Evolutionary conservation across 30 jellyfish, hydroid and myxozoan genomes (phyloP).

Genomic region (Aurelia aurita): DNA sequence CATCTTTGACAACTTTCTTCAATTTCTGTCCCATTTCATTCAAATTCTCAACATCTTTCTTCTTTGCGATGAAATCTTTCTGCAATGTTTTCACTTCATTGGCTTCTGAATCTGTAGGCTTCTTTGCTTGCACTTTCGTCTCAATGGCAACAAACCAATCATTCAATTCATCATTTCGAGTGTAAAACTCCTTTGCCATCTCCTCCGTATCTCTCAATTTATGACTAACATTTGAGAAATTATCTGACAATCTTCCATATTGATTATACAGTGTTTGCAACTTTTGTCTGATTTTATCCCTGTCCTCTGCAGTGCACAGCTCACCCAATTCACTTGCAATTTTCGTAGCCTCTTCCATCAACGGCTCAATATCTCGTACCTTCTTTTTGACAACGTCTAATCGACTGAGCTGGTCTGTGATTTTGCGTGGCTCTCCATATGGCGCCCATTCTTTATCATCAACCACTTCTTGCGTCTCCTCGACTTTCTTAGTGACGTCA

Average conservation of each 20-base stretch:
- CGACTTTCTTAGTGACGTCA: constrained; percentile 57
- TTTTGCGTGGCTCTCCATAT: constrained; percentile 58
- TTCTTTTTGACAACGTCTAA: constrained; percentile 41
- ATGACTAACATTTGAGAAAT: constrained; percentile 46
- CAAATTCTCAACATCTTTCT: constrained; percentile 68
- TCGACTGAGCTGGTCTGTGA: constrained; percentile 67
- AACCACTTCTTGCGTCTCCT: constrained; percentile 68
- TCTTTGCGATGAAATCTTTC: constrained; percentile 71
- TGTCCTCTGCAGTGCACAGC: constrained; percentile 84
- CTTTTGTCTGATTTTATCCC: constrained; percentile 69
- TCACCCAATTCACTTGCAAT: constrained; percentile 74
- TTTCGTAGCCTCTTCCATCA: constrained; percentile 62
- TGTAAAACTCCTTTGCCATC: constrained; percentile 54
- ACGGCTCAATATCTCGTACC: constrained; percentile 65
- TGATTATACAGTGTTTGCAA: constrained; percentile 49
- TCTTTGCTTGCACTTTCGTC: constrained; percentile 29
- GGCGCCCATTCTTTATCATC: constrained; percentile 85
- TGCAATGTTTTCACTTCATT: constrained; percentile 70
- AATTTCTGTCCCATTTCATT: constrained; percentile 72
- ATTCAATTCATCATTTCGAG: constrained; percentile 56
- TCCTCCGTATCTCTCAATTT: constrained; percentile 69
- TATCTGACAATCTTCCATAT: constrained; percentile 57
- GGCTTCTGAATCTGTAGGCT: constrained; percentile 67
- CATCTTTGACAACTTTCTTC: constrained; percentile 82
- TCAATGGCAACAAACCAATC: constrained; percentile 76